Conservation (phyloP, 2,888 invertebrate species). For the Drosophila meridiana region DNA sequence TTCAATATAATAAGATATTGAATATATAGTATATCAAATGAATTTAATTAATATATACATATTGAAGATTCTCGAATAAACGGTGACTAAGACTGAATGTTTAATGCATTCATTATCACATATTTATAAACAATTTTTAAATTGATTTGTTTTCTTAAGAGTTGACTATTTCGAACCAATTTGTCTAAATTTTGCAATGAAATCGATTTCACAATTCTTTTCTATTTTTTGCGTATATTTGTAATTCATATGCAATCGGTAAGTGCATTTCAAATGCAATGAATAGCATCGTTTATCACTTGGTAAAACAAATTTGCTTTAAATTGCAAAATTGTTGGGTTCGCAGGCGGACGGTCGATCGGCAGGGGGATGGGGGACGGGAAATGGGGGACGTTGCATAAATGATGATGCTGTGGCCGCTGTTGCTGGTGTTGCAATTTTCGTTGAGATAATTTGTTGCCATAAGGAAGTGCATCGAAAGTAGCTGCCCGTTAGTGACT, state of each 20-base stretch:
- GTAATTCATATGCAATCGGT: slow-evolving; percentile 33
- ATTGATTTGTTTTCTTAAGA: background rate
- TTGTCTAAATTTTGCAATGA: background rate
- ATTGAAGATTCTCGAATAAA: background rate
- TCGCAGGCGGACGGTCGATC: background rate
- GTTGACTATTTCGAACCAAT: background rate
- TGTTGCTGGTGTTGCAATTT: slow-evolving; percentile 35
- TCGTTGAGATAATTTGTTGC: slow-evolving; percentile 48
- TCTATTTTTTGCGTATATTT: slow-evolving; percentile 15
- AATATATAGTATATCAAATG: background rate
- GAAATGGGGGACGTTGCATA: slow-evolving; percentile 13
- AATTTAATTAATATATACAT: background rate
- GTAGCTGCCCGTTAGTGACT: slow-evolving; percentile 47
- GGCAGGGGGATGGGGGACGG: too few species aligned
- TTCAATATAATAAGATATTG: too few species aligned
- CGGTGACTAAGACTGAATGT: background rate
- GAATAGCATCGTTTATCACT: slow-evolving; percentile 63
- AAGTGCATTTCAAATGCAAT: slow-evolving; percentile 45
- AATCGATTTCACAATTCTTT: background rate
- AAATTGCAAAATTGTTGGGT: slow-evolving; percentile 52
- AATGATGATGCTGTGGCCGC: slow-evolving; percentile 35
- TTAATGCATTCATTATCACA: too few species aligned
- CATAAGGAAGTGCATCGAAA: slow-evolving; percentile 51
- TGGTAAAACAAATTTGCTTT: slow-evolving; percentile 53
- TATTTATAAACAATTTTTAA: background rate